phyloP scores from a whole-genome alignment of 1,140 invertebrate genomes.

The Cyphomyrmex costatus region DNA sequence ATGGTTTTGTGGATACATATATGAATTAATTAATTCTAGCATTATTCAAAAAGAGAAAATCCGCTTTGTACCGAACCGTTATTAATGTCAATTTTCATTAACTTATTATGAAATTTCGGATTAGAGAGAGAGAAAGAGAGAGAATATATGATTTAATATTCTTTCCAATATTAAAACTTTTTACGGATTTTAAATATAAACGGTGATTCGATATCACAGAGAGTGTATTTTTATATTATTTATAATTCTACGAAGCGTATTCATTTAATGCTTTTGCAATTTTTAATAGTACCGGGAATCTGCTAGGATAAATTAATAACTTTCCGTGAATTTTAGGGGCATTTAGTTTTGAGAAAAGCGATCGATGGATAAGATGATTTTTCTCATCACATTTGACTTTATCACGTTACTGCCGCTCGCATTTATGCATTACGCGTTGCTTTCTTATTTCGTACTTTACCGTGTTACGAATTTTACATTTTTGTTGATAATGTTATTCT shows the following conservation, averaged over 20 bases:
- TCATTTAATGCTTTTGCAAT: background rate
- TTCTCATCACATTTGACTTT: conserved; percentile 10
- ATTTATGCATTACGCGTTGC: conserved; percentile 29
- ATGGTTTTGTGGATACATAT: background rate
- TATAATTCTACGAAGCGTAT: background rate
- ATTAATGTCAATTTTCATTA: background rate
- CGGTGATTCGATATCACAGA: background rate
- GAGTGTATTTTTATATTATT: background rate
- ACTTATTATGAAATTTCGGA: background rate
- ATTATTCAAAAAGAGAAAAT: background rate
- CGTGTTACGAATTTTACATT: conserved; percentile 6
- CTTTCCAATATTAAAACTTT: background rate
- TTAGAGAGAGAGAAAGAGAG: background rate
- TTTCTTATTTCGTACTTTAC: conserved; percentile 32
- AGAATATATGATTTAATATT: background rate
- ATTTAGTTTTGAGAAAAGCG: conserved; percentile 13
- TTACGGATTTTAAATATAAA: background rate
- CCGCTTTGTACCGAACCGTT: background rate
- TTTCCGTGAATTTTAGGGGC: background rate
- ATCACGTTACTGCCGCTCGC: conserved; percentile 42
- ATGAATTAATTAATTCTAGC: conserved; percentile 27
- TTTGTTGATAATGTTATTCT: conserved; percentile 20
- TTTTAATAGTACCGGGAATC: background rate
- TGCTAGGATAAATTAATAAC: conserved; percentile 23
- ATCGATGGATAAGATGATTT: background rate